A percentile compares a stretch with the other conserved stretches of the same genome.
phyloP scores from a whole-genome alignment of 2,888 invertebrate genomes.

The Cyclophora punctaria region DNA sequence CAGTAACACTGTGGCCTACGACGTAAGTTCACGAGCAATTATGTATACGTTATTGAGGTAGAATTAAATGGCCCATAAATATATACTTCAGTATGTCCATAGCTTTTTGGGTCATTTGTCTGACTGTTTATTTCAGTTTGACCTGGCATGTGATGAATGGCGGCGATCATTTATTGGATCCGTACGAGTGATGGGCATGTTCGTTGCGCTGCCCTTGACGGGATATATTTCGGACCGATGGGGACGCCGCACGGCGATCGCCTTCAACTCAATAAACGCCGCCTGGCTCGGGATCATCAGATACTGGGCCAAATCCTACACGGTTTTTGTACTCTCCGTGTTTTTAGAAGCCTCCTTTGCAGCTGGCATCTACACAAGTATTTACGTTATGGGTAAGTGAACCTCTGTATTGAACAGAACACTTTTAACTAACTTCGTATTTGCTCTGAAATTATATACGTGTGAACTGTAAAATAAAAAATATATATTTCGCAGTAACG shows the following conservation, averaged over 20 bases:
- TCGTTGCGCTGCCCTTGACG: slow-evolving; percentile 79
- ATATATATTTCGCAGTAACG: slow-evolving; percentile 67
- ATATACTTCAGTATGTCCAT: no score
- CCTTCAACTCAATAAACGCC: slow-evolving; percentile 74
- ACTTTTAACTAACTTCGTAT: no score
- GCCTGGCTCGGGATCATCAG: slow-evolving; percentile 75
- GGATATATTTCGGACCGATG: slow-evolving; percentile 83
- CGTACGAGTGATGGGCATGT: slow-evolving; percentile 79
- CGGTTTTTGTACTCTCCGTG: slow-evolving; percentile 75
- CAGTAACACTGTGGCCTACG: slow-evolving; percentile 29
- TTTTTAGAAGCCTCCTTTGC: slow-evolving; percentile 80
- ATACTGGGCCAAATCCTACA: slow-evolving; percentile 73
- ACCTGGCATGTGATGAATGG: slow-evolving; percentile 80
- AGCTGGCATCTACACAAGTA: slow-evolving; percentile 79
- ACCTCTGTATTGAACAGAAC: no score
- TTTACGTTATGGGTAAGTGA: slow-evolving; percentile 77
- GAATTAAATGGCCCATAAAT: no score
- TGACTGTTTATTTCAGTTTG: slow-evolving; percentile 57
- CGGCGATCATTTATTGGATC: slow-evolving; percentile 82
- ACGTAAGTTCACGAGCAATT: slow-evolving; percentile 20
- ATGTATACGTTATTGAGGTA: no score
- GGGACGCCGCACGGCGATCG: slow-evolving; percentile 77
- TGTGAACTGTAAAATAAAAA: no score
- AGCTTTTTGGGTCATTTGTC: no score
- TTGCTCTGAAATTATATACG: no score